Conservation (phyloP, 2,797 vertebrate species). For the Dendrocincla fuliginosa region DNA sequence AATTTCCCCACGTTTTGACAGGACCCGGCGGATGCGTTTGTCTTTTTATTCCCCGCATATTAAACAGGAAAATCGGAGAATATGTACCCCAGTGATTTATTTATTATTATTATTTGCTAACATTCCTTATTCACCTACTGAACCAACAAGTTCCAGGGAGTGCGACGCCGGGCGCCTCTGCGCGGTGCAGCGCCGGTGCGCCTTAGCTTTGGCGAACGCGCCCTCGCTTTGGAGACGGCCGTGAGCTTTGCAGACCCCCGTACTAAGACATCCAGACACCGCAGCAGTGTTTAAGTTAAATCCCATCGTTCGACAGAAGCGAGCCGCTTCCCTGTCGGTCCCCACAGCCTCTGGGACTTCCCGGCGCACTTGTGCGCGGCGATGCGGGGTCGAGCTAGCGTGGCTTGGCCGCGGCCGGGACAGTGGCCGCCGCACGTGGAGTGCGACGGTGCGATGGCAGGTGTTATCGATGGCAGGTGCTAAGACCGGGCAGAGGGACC, state of each 20-base stretch:
- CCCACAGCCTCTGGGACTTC: background rate
- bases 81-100: accelerated
- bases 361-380: background rate
- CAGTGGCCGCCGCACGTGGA: background rate
- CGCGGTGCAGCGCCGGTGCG: background rate
- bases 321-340: background rate
- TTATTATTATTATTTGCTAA: background rate
- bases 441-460: background rate
- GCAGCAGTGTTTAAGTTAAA: background rate
- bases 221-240: background rate
- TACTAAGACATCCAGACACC: background rate
- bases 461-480: background rate
- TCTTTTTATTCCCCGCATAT: background rate
- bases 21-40: background rate
- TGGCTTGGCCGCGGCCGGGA: background rate
- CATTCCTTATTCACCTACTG: background rate
- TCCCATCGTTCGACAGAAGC: background rate
- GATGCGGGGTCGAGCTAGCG: background rate
- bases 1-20: background rate
- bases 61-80: background rate
- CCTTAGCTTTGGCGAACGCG: accelerated
- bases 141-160: accelerated
- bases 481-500: background rate
- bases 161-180: background rate
- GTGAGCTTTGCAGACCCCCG: background rate